phyloP scores from a whole-genome alignment of 2,888 invertebrate genomes.

The Melanargia galathea region DNA sequence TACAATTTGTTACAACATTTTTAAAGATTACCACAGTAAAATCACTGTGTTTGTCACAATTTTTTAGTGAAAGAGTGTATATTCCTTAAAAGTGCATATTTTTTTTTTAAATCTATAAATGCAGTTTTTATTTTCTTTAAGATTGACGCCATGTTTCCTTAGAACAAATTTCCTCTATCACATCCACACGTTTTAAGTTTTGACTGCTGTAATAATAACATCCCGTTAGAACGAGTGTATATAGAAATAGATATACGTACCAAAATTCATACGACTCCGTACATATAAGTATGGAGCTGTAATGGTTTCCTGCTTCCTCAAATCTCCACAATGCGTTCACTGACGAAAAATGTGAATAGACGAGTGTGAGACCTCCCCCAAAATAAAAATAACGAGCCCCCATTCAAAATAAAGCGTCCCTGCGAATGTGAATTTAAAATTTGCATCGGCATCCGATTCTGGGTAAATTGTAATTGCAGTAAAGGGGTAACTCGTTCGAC shows the following conservation, averaged over 20 bases:
- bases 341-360: slow-evolving; percentile 67
- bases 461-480: slow-evolving; percentile 56
- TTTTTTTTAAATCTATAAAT: no score
- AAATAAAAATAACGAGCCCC: slow-evolving; percentile 52
- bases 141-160: no score
- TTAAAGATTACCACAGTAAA: no score
- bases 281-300: slow-evolving; percentile 69
- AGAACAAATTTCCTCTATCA: no score
- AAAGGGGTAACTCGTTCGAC: slow-evolving; percentile 58
- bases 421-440: slow-evolving; percentile 24
- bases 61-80: no score
- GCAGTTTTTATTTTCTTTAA: no score
- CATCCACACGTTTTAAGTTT: no score
- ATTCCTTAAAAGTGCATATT: no score
- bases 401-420: slow-evolving; percentile 40
- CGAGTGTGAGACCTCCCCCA: slow-evolving; percentile 40
- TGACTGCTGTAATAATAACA: no score
- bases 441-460: slow-evolving; percentile 19
- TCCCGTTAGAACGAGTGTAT: no score
- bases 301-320: slow-evolving; percentile 77
- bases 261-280: slow-evolving; percentile 63
- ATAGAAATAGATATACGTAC: slow-evolving; percentile 40
- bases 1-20: no score
- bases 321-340: slow-evolving; percentile 63
- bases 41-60: no score